A percentile compares a stretch with the other conserved stretches of the same genome.
phyloP scores from a whole-genome alignment of 2,888 invertebrate genomes.

The Plagodis dolabraria region DNA sequence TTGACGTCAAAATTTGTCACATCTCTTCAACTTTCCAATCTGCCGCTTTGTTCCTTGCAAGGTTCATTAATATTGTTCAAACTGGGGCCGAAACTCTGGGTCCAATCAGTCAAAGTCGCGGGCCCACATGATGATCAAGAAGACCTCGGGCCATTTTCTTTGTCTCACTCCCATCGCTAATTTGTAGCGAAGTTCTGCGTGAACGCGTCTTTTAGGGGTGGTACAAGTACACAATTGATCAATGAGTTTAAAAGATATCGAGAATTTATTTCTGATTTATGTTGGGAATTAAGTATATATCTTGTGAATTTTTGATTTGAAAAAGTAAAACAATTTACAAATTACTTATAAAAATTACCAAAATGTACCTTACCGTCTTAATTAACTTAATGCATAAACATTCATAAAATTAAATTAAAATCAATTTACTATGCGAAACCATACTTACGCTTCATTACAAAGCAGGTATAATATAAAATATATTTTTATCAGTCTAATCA shows the following conservation, averaged over 20 bases:
- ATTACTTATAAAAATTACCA: too few species aligned
- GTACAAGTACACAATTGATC: background rate
- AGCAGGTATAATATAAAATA: too few species aligned
- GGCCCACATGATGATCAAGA: slow-evolving; percentile 38
- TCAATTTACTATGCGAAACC: too few species aligned
- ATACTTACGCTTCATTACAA: too few species aligned
- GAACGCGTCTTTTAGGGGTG: slow-evolving; percentile 31
- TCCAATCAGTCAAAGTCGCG: slow-evolving; percentile 38
- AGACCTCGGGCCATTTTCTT: slow-evolving; percentile 39
- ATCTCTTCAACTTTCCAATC: slow-evolving; percentile 29
- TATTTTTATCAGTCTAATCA: background rate
- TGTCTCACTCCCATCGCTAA: slow-evolving; percentile 41
- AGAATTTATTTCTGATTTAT: too few species aligned
- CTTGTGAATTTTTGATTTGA: too few species aligned
- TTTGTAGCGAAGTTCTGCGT: slow-evolving; percentile 41
- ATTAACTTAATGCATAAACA: too few species aligned
- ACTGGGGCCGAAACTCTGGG: slow-evolving; percentile 8
- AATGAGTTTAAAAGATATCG: too few species aligned
- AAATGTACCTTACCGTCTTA: too few species aligned
- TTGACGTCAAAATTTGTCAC: slow-evolving; percentile 33
- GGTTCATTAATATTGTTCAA: slow-evolving; percentile 34
- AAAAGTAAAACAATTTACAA: too few species aligned
- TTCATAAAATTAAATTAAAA: too few species aligned
- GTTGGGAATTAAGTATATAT: too few species aligned
- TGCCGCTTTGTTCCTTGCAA: slow-evolving; percentile 23